Percentiles rank a stretch among this genome's conserved stretches.
These are phyloP conservation scores for Digitonthophagus gazella DNA, from an alignment of 2,888 invertebrate genomes.

Conservation along the genomic window DNA sequence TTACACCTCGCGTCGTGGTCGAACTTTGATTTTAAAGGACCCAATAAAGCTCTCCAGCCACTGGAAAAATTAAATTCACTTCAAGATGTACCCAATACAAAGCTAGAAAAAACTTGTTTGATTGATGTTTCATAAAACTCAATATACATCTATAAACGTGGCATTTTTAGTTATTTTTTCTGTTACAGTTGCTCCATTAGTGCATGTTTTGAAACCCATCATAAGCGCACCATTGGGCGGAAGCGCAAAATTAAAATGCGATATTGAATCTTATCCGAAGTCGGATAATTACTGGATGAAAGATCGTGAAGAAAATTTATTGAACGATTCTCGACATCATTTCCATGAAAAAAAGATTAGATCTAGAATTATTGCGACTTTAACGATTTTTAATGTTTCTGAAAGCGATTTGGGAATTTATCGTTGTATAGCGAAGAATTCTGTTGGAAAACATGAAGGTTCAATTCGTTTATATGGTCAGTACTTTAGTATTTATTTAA, in stretches of 20 bases:
- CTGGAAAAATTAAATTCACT: background rate
- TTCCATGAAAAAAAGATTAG: conserved; percentile 61
- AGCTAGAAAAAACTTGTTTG: no score
- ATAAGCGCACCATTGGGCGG: conserved; percentile 61
- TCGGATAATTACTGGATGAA: conserved; percentile 67
- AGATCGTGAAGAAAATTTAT: conserved; percentile 54
- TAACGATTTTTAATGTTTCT: conserved; percentile 62
- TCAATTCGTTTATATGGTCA: conserved; percentile 67
- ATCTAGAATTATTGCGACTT: conserved; percentile 63
- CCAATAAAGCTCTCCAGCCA: background rate
- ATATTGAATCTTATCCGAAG: conserved; percentile 64
- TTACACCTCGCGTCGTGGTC: background rate
- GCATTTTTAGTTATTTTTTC: no score
- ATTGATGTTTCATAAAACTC: no score
- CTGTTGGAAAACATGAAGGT: conserved; percentile 68
- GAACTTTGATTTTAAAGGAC: background rate
- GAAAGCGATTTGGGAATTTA: conserved; percentile 65
- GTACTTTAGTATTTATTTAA: background rate
- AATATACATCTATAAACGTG: no score
- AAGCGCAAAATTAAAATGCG: conserved; percentile 61
- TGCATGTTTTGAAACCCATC: conserved; percentile 62
- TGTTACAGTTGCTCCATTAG: conserved; percentile 60
- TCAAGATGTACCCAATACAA: background rate
- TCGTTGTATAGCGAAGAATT: conserved; percentile 69
- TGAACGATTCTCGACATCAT: conserved; percentile 60